phyloP scores from a whole-genome alignment of 2,113 vertebrate species.

The Psittacus erithacus region DNA sequence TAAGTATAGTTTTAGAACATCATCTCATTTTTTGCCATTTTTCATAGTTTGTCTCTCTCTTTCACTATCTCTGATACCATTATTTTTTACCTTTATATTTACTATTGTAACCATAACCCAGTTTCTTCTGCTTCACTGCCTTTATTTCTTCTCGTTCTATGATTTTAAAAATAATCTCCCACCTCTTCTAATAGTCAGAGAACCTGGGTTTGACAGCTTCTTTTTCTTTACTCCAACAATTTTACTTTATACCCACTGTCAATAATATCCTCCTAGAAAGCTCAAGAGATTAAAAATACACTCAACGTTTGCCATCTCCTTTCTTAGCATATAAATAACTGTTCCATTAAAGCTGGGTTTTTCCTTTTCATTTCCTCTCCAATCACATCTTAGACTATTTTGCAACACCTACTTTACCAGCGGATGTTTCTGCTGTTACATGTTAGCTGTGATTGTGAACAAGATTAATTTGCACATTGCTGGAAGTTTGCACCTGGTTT shows the following conservation, averaged over 20 bases:
- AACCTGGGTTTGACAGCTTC: not conserved
- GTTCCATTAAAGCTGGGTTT: not conserved
- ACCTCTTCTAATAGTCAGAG: not conserved
- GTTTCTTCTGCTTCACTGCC: not conserved
- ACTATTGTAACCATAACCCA: not conserved
- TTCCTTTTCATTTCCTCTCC: slow-evolving; percentile 23
- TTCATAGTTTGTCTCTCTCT: not conserved
- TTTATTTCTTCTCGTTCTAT: not conserved
- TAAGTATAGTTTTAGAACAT: not conserved
- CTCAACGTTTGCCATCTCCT: not conserved
- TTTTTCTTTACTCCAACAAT: not conserved
- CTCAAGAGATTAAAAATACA: slow-evolving; percentile 6
- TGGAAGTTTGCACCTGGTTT: slow-evolving; percentile 9
- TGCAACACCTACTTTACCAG: slow-evolving; percentile 7
- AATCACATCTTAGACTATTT: not conserved
- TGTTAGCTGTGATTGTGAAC: slow-evolving; percentile 2
- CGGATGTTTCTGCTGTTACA: slow-evolving; percentile 5
- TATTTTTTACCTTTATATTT: not conserved
- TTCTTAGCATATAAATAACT: not conserved
- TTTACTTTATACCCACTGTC: not conserved
- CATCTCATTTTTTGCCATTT: not conserved
- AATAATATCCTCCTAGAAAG: not conserved
- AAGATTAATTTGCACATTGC: slow-evolving; percentile 35
- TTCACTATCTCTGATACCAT: not conserved
- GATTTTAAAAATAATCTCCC: not conserved